Evolutionary conservation across 2,888 invertebrate genomes (phyloP).

Genomic region (Drosophila dives): DNA sequence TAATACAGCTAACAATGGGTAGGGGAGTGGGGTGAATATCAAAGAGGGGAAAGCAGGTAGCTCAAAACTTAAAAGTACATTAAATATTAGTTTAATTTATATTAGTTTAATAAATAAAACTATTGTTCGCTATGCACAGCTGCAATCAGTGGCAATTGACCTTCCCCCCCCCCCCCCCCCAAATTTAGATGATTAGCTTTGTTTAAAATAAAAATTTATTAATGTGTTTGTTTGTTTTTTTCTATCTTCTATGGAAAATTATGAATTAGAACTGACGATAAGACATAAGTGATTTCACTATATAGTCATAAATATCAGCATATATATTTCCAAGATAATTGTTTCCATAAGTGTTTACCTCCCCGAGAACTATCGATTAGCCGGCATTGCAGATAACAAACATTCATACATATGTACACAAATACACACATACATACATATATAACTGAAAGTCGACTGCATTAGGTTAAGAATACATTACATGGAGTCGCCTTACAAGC

Average conservation of each 20-base stretch:
- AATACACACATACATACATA: no score
- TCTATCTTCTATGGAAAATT: neutral
- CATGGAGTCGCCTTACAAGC: no score
- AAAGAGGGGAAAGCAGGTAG: no score
- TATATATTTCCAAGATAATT: neutral
- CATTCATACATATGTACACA: neutral
- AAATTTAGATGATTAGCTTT: neutral
- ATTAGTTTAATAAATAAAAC: neutral
- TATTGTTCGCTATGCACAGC: neutral
- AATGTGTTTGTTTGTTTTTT: neutral
- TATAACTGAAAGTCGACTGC: no score
- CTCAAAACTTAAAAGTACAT: neutral
- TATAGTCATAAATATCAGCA: neutral
- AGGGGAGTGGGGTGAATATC: neutral
- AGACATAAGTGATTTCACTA: neutral
- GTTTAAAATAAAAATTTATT: neutral
- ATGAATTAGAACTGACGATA: neutral
- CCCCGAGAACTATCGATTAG: neutral
- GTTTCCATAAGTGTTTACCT: neutral
- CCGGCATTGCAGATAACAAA: neutral
- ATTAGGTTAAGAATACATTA: no score
- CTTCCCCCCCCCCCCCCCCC: neutral
- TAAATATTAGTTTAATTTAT: neutral
- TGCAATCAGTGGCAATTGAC: neutral
- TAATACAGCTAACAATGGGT: slow-evolving; percentile 22